Percentiles rank a stretch among this genome's conserved stretches.
Evolutionary conservation across 2,113 vertebrate species (phyloP).

Genomic region (Phylloscopus whistleri): DNA sequence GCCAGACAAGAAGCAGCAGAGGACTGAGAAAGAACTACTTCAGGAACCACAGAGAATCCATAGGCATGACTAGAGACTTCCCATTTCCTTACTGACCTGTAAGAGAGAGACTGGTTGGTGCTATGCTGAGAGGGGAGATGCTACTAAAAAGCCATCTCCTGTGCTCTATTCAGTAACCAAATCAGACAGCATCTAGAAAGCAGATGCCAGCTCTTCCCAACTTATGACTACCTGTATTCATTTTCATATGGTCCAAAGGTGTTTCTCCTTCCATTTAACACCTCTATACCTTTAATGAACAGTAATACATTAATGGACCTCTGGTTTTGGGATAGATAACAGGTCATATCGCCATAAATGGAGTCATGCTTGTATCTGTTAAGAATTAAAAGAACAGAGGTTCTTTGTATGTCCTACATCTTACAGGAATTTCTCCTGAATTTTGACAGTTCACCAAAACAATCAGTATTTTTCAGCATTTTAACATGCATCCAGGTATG

Average conservation of each 20-base stretch:
- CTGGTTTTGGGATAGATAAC: neutral
- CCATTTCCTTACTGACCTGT: neutral
- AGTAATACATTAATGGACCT: neutral
- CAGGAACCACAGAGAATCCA: neutral
- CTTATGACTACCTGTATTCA: accelerated
- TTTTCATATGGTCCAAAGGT: neutral
- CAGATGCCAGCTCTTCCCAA: neutral
- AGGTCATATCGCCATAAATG: neutral
- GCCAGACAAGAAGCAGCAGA: neutral
- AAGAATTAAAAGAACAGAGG: neutral
- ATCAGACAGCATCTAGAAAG: neutral
- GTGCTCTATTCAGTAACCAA: neutral
- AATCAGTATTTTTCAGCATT: neutral
- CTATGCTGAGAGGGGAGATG: neutral
- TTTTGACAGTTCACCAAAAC: neutral
- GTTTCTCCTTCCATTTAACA: neutral
- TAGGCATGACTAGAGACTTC: neutral
- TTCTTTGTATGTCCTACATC: neutral
- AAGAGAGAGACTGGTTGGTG: neutral
- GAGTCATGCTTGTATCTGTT: neutral
- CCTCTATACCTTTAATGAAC: neutral
- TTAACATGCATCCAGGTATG: neutral
- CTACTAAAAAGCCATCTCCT: neutral
- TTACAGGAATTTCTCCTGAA: neutral
- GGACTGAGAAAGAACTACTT: neutral